Percentiles rank a stretch among this genome's conserved stretches.
These are phyloP conservation scores for Nowickia ferox DNA, from an alignment of 2,888 invertebrate genomes.

Conservation along the genomic window DNA sequence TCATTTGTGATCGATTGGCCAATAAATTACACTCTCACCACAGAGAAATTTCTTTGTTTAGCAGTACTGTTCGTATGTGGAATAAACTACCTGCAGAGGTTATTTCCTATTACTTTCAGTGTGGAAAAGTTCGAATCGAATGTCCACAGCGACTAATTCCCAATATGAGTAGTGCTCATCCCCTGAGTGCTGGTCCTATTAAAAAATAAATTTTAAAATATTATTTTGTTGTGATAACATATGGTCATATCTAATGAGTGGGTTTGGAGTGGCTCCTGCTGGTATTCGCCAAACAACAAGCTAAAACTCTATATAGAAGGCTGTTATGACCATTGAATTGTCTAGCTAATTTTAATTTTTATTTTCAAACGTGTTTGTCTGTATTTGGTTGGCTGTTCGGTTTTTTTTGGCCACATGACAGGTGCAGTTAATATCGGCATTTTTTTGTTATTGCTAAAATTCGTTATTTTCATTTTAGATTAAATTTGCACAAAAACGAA, in stretches of 20 bases:
- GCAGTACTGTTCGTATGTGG: too few relatives aligned
- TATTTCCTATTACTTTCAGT: too few relatives aligned
- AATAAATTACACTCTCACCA: too few relatives aligned
- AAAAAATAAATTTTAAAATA: background rate
- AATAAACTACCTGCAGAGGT: too few relatives aligned
- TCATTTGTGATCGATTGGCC: too few relatives aligned
- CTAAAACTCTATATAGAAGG: slow-evolving; percentile 31
- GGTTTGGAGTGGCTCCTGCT: slow-evolving; percentile 25
- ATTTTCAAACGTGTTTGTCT: slow-evolving; percentile 5
- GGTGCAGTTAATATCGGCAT: slow-evolving; percentile 33
- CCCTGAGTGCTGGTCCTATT: too few relatives aligned
- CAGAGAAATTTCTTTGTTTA: too few relatives aligned
- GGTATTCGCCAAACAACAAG: background rate
- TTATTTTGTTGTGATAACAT: background rate
- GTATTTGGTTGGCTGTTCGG: slow-evolving; percentile 6
- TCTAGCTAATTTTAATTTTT: slow-evolving; percentile 1
- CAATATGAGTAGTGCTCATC: too few relatives aligned
- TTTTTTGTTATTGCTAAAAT: slow-evolving; percentile 1
- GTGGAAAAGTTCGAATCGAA: too few relatives aligned
- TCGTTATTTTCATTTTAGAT: background rate
- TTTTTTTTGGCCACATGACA: slow-evolving; percentile 31
- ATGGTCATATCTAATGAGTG: background rate
- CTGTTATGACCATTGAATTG: slow-evolving; percentile 41
- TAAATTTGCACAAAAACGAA: slow-evolving; percentile 20
- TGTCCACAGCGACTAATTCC: too few relatives aligned